These are phyloP conservation scores for Oncorhynchus keta DNA, from an alignment of 2,113 vertebrate genomes.

Conservation along the genomic window DNA sequence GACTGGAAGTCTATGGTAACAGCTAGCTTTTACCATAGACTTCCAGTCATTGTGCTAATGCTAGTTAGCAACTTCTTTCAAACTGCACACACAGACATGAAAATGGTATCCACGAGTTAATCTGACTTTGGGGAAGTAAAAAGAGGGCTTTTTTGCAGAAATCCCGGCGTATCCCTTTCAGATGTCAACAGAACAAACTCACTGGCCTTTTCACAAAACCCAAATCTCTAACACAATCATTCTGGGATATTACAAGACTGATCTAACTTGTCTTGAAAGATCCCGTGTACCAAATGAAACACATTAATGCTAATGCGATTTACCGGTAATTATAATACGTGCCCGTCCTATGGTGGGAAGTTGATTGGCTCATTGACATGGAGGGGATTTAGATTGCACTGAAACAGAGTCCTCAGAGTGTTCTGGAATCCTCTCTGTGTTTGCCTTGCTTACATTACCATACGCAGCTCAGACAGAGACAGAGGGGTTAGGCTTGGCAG, in stretches of 20 bases:
- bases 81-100: no score
- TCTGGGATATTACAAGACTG: conserved; percentile 19
- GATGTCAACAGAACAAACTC: no score
- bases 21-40: no score
- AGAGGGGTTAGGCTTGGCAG: not conserved
- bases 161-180: no score
- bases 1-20: no score
- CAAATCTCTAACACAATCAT: no score
- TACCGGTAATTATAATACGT: conserved; percentile 33
- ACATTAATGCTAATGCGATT: conserved; percentile 26
- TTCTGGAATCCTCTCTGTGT: conserved; percentile 16
- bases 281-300: conserved; percentile 51
- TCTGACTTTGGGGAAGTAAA: no score
- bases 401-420: conserved; percentile 27
- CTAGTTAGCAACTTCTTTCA: no score
- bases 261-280: conserved; percentile 56
- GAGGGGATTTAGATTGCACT: conserved; percentile 55
- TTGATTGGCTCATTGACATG: conserved; percentile 62
- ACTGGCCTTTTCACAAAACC: no score
- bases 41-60: no score
- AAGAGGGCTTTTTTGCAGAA: no score
- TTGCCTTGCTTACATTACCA: conserved; percentile 26
- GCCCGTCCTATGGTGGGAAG: conserved; percentile 48
- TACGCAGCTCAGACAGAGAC: not conserved
- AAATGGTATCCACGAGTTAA: no score